Evolutionary conservation across 2,797 vertebrate genomes (phyloP).

Genomic region (Poecilia picta): DNA sequence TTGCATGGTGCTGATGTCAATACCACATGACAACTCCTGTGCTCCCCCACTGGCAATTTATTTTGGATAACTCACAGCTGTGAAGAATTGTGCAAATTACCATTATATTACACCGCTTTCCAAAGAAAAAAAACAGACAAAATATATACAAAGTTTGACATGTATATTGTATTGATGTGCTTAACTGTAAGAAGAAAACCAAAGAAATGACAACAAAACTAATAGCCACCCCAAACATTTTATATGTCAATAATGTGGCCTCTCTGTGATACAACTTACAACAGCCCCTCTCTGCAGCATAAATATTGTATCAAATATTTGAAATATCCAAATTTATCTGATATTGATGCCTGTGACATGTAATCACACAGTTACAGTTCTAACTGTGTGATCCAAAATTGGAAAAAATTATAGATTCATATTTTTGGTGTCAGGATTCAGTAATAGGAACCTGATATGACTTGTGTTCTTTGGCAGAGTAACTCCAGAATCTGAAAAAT

Average conservation of each 20-base stretch:
- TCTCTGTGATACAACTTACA: background rate
- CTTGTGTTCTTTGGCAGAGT: constrained; percentile 1
- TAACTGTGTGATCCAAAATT: background rate
- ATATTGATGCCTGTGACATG: background rate
- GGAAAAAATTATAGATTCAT: background rate
- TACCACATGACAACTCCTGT: background rate
- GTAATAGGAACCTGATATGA: constrained; percentile 13
- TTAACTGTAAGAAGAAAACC: background rate
- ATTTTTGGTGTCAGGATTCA: background rate
- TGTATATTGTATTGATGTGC: background rate
- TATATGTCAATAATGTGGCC: background rate
- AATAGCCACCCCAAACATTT: background rate
- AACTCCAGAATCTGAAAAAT: constrained; percentile 6
- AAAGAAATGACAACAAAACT: background rate
- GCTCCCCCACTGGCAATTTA: background rate
- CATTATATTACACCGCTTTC: too few relatives aligned
- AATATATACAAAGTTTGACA: background rate
- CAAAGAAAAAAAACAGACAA: background rate
- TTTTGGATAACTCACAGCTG: background rate
- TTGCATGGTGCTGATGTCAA: background rate
- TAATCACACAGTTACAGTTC: background rate
- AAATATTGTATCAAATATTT: background rate
- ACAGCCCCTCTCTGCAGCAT: background rate
- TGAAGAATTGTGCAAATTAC: background rate
- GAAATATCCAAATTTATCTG: background rate